Evolutionary conservation across 2,888 invertebrate genomes (phyloP), one percentile per base, ranked within the genome.

Genomic region (Nomada ferruginata): DNA sequence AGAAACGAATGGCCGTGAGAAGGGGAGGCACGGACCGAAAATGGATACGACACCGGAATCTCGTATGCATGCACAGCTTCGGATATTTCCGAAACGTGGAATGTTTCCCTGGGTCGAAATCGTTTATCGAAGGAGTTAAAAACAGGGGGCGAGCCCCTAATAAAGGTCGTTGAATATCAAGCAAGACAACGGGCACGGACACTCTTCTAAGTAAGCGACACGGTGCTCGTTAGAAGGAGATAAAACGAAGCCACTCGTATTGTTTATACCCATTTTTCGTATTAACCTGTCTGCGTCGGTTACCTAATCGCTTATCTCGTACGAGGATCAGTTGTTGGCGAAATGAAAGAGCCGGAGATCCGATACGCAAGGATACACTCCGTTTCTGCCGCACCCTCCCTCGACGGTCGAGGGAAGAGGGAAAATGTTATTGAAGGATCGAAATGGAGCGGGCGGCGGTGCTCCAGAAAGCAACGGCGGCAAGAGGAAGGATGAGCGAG

Each of bases 341-440:
- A 71, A 69, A 82, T 55, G 82, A 72, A 71, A 73, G 23, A 47
- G 23, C 15, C 61, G 26, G 36, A 15, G 10, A 23, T 36, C 68
- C 29, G 47, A 47, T 42, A 2, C 73, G 26, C 5, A 11, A 36
- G 66, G 63, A 80, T 70, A 59, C 63, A 73, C 65, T n/a, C 59
- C 44, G 57, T 52, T 74, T 64, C 60, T 66, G 59, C 64, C 26
- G 61, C 55, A 57, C 47, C 79, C 76, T 55, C n/a, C 60, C 65
- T 18, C 74, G 53, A 59, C 47, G 9, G 15, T 20, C 50, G n/a
- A 36, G 69, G 69, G 61, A 73, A 72, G 66, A 88, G 90, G 86
- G 90, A 90, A 90, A 92, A 92, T 91, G 91, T 92, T 92, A 92
- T 93, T 90, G 91, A 91, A 91, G 91, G 88, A 90, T 89, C 85